Base-by-base conservation (phyloP, 1,140 invertebrate species). In the Drosophila fuyamai region DNA sequence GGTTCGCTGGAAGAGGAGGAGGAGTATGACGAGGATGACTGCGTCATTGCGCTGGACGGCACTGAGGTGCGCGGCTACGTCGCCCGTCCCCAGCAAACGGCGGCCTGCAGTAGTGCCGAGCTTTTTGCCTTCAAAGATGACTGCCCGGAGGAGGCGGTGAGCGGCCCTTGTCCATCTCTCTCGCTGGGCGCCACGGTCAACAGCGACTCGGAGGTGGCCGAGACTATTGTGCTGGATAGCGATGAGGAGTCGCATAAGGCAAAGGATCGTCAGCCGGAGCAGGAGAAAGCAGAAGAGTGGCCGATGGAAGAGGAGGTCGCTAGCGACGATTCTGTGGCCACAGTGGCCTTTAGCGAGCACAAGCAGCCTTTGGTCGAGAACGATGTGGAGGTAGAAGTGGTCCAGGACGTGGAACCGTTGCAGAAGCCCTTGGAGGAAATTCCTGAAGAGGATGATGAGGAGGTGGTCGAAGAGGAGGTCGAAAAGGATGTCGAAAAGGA, bases 21-120 rank as follows among this genome's bases (percentile, higher is more conserved):
- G n/a, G 63, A 55, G 7, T 63, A 77, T 9, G 76, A 88, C 13
- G 76, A 78, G n/a, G 75, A 78, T 18, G 83, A 88, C n/a, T 88
- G 83, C 27, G 83, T 88, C 2, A 80, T 88, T 18, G 83, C 83
- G 0, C 14, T 88, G 10, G 83, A 88, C 16, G 84, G 84, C 7
- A 88, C 83, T 4, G 84, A 89, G 41, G 84, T 88, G 7, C 84
- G 83, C 13, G 84, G 76, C 27, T 88, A 89, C 46, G 65, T 88
- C 5, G 71, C 84, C 0, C 84, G 72, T 0, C 57, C 83, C 0
- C 58, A 65, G 13, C 62, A 66, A 4, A 0, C 68, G 4, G 27
- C 51, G 2, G 59, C 70, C 35, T 55, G 79, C 55, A 88, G 66
- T 51, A 86, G 82, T 16, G 83, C 76, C 18, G 82, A 86, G n/a